Evolutionary conservation across 2,888 invertebrate species (phyloP).

Genomic region (Galeruca laticollis): DNA sequence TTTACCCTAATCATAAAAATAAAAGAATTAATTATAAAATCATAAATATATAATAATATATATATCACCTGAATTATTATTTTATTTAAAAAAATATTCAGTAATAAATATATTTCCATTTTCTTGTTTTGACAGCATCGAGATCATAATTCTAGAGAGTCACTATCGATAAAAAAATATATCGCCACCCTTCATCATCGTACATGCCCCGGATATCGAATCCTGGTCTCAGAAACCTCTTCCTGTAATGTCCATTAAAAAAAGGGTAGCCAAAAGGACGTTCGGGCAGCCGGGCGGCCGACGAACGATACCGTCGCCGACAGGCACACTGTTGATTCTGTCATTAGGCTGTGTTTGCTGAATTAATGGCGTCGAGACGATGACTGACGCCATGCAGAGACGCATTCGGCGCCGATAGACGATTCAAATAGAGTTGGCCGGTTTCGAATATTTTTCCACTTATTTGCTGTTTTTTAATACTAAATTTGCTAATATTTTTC

Average conservation of each 20-base stretch:
- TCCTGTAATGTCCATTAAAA: slow-evolving; percentile 10
- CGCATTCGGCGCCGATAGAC: slow-evolving; percentile 44
- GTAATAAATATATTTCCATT: too few species aligned
- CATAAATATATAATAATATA: too few species aligned
- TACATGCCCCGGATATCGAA: neutral
- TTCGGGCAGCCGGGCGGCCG: slow-evolving; percentile 20
- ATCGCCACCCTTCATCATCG: neutral
- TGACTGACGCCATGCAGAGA: slow-evolving; percentile 61
- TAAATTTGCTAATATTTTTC: too few species aligned
- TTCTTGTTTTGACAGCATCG: too few species aligned
- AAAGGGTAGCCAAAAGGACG: slow-evolving; percentile 2
- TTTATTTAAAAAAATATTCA: too few species aligned
- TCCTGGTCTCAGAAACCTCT: slow-evolving; percentile 6
- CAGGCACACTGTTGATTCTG: slow-evolving; percentile 67
- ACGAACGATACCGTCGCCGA: slow-evolving; percentile 13
- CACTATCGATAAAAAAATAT: neutral
- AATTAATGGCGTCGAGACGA: slow-evolving; percentile 66
- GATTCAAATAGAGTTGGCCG: slow-evolving; percentile 8
- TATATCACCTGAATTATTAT: too few species aligned
- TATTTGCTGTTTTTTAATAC: neutral
- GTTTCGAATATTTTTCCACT: neutral
- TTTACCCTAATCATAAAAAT: too few species aligned
- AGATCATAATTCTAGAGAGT: too few species aligned
- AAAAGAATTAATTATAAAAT: too few species aligned
- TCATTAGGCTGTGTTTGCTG: slow-evolving; percentile 68